Conservation (phyloP, 1,140 invertebrate species). For the Eueides isabella region DNA sequence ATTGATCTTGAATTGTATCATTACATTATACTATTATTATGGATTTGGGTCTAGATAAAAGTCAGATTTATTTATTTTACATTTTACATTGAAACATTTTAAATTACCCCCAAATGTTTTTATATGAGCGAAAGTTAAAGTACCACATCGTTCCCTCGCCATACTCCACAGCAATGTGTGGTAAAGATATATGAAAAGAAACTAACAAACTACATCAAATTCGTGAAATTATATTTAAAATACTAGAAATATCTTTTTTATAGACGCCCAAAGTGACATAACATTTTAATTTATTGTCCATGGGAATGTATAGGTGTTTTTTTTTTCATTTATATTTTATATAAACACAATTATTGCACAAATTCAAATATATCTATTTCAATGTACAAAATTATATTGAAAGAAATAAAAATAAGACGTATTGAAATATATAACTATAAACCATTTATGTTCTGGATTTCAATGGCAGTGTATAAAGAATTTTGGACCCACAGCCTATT, state of each 20-base stretch:
- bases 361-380: constrained; percentile 17
- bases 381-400: too few relatives aligned
- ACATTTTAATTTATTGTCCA: constrained; percentile 54
- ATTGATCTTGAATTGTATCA: background rate
- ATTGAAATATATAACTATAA: background rate
- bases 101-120: background rate
- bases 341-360: constrained; percentile 29
- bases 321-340: background rate
- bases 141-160: too few relatives aligned
- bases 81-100: background rate
- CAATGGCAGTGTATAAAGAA: constrained; percentile 1
- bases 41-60: too few relatives aligned
- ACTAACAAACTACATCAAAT: background rate
- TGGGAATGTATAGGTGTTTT: constrained; percentile 42
- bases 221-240: background rate
- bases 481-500: background rate
- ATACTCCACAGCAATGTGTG: background rate
- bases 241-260: background rate
- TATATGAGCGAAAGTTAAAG: background rate
- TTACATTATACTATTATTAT: background rate
- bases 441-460: background rate
- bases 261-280: constrained; percentile 51
- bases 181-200: background rate
- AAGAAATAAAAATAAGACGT: too few relatives aligned
- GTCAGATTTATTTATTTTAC: too few relatives aligned